Evolutionary conservation across 2,797 vertebrate genomes (phyloP).

Genomic region (Petrocephalus sullivani): DNA sequence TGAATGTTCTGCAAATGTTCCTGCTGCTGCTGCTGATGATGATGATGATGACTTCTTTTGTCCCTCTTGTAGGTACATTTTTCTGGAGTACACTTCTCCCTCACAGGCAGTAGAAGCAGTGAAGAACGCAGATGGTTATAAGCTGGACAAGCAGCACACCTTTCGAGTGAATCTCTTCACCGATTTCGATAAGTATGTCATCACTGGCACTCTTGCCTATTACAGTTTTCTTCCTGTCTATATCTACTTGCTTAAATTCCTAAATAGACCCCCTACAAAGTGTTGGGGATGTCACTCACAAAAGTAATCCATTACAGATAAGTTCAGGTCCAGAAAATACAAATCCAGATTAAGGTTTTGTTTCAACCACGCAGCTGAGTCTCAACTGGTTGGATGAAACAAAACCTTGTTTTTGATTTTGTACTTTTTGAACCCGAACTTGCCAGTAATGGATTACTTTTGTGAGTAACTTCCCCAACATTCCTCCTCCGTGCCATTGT

Average conservation of each 20-base stretch:
- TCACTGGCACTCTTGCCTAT: not conserved
- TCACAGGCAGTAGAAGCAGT: constrained; percentile 86
- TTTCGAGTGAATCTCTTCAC: constrained; percentile 97
- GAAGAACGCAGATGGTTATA: constrained; percentile 92
- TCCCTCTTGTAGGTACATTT: constrained; percentile 76
- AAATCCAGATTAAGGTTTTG: too few relatives aligned
- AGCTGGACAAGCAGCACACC: constrained; percentile 94
- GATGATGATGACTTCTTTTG: not conserved
- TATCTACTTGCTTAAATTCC: not conserved
- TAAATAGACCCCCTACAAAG: not conserved
- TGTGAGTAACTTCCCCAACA: too few relatives aligned
- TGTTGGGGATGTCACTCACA: too few relatives aligned
- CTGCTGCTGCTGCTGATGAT: too few relatives aligned
- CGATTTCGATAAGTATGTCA: constrained; percentile 90
- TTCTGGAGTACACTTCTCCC: constrained; percentile 85
- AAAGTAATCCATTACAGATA: too few relatives aligned
- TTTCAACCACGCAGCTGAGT: too few relatives aligned
- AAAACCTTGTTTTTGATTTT: too few relatives aligned
- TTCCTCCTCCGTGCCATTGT: not conserved
- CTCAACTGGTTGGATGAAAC: too few relatives aligned
- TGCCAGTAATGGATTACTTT: too few relatives aligned
- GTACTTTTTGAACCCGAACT: too few relatives aligned
- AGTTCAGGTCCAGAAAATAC: too few relatives aligned
- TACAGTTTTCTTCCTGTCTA: not conserved
- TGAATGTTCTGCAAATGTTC: not conserved